Evolutionary conservation across 1,140 invertebrate genomes (phyloP).

Genomic region (Drosophila rufa): DNA sequence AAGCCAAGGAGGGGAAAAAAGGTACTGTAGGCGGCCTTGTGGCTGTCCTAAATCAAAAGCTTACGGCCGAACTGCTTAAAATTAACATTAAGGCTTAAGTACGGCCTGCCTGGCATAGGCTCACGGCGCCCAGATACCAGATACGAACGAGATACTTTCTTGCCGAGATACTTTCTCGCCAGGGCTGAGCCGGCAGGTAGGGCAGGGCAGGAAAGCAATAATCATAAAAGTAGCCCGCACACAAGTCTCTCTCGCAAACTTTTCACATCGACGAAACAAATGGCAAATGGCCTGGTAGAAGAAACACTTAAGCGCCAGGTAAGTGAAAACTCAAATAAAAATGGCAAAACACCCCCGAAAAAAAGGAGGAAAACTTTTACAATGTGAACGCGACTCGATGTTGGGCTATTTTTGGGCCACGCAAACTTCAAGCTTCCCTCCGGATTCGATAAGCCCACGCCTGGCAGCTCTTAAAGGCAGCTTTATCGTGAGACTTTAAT

Average conservation of each 20-base stretch:
- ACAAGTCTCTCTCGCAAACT: constrained; percentile 51
- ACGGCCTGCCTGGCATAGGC: constrained; percentile 25
- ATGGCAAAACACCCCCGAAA: constrained; percentile 33
- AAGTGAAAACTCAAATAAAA: constrained; percentile 80
- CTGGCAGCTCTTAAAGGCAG: constrained; percentile 15
- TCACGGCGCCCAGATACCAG: constrained; percentile 29
- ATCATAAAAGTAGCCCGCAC: constrained; percentile 73
- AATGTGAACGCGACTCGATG: constrained; percentile 48
- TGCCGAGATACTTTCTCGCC: constrained; percentile 41
- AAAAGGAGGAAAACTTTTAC: constrained; percentile 63
- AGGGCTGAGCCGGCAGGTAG: constrained; percentile 34
- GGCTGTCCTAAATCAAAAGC: constrained; percentile 62
- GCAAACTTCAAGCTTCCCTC: constrained; percentile 11
- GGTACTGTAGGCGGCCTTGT: constrained; percentile 21
- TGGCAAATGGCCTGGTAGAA: constrained; percentile 67
- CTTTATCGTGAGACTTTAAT: constrained; percentile 52
- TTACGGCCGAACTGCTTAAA: constrained; percentile 65
- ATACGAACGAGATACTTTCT: constrained; percentile 35
- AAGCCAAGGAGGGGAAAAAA: constrained; percentile 28
- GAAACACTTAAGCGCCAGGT: constrained; percentile 74
- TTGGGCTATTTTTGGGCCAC: constrained; percentile 33
- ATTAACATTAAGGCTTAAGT: constrained; percentile 67
- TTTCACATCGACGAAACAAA: constrained; percentile 71
- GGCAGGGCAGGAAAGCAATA: constrained; percentile 57
- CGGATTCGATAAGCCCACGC: constrained; percentile 48